Percentiles rank a stretch among this genome's conserved stretches.
phyloP scores from a whole-genome alignment of 2,113 vertebrate genomes.

The Paedocypris sp. region DNA sequence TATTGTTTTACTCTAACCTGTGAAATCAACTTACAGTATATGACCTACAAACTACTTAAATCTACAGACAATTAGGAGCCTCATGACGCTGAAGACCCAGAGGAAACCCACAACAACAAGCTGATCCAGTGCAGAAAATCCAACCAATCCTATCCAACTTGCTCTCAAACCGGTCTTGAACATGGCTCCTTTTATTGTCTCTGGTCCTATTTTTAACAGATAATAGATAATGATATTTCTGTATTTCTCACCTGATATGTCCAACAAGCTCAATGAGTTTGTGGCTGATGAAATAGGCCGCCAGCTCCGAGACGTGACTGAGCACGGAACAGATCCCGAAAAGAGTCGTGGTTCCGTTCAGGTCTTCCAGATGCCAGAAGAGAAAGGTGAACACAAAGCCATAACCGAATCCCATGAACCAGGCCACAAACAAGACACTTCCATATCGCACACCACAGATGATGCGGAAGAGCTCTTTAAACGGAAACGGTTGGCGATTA shows the following conservation, averaged over 20 bases:
- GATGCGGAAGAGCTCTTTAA: conserved; percentile 75
- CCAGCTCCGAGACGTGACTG: conserved; percentile 86
- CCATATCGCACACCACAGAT: conserved; percentile 87
- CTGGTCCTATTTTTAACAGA: too few species aligned
- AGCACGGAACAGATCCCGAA: conserved; percentile 92
- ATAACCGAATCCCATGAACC: conserved; percentile 98
- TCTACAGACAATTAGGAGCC: too few species aligned
- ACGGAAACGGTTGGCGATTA: conserved; percentile 58
- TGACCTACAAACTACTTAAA: too few species aligned
- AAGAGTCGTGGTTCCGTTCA: conserved; percentile 86
- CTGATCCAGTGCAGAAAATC: too few species aligned
- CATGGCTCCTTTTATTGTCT: too few species aligned
- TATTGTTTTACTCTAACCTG: too few species aligned
- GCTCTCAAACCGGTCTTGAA: too few species aligned
- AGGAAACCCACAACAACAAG: too few species aligned
- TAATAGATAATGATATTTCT: background rate
- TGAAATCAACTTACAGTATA: too few species aligned
- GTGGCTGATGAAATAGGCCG: conserved; percentile 94
- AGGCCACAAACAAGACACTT: conserved; percentile 89
- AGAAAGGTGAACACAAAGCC: conserved; percentile 97
- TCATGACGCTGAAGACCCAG: too few species aligned
- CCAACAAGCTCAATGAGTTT: conserved; percentile 95
- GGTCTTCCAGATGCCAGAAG: conserved; percentile 92
- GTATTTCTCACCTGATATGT: conserved; percentile 78
- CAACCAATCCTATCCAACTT: too few species aligned